A percentile compares a stretch with the other conserved stretches of the same genome.
Conservation (phyloP, 2,797 vertebrate species). For the Lithobates sylvaticus region DNA sequence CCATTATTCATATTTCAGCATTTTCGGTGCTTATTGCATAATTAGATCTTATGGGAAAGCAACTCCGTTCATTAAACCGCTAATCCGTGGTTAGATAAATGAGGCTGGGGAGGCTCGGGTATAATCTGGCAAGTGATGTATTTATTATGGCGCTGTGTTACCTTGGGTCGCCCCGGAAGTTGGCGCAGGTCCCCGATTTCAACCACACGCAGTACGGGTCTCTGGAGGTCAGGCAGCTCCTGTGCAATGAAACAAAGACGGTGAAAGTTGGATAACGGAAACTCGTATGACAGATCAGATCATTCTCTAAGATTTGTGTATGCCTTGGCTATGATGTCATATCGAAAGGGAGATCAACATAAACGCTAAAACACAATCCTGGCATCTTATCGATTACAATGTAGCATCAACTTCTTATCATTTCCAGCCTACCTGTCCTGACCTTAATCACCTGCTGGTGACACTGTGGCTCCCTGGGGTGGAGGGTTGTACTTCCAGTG, state of each 20-base stretch:
- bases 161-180: slow-evolving; percentile 79
- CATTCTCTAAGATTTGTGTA: too few relatives aligned
- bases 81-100: background rate
- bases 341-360: too few relatives aligned
- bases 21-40: slow-evolving; percentile 13
- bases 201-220: slow-evolving; percentile 94
- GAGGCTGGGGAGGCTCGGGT: background rate
- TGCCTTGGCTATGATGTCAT: too few relatives aligned
- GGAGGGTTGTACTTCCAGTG: too few relatives aligned
- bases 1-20: slow-evolving; percentile 24
- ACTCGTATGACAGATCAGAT: too few relatives aligned
- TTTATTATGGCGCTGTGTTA: slow-evolving; percentile 68
- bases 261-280: background rate
- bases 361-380: too few relatives aligned
- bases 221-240: slow-evolving; percentile 88
- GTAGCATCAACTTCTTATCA: too few relatives aligned
- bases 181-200: slow-evolving; percentile 81
- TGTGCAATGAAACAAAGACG: slow-evolving; percentile 63
- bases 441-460: too few relatives aligned
- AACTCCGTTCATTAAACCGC: background rate
- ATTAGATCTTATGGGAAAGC: slow-evolving; percentile 47
- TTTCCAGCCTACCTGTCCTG: too few relatives aligned
- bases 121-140: background rate
- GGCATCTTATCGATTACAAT: too few relatives aligned
- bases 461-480: too few relatives aligned